Percentiles rank a stretch among this genome's conserved stretches.
phyloP scores from a whole-genome alignment of 2,888 invertebrate genomes.

The Andrena dorsata region DNA sequence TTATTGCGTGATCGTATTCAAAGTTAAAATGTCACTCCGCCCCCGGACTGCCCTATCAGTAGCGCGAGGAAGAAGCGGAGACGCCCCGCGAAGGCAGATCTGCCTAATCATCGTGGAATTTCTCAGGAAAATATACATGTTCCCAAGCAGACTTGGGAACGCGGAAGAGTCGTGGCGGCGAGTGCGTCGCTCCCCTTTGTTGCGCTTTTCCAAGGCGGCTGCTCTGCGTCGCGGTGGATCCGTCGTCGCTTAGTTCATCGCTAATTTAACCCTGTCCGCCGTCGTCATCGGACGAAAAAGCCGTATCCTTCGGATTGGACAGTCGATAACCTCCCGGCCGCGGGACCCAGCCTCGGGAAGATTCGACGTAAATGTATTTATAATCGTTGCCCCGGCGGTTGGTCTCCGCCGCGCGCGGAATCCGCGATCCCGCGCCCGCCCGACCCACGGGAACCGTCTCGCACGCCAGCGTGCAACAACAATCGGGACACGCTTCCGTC shows the following conservation, averaged over 20 bases:
- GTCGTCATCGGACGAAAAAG: conserved; percentile 58
- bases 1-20: too few species aligned
- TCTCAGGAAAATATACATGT: not conserved
- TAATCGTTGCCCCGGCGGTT: conserved; percentile 22
- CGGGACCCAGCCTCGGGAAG: conserved; percentile 20
- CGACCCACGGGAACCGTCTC: not conserved
- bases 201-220: conserved; percentile 30
- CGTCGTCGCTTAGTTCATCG: conserved; percentile 67
- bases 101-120: not conserved
- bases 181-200: conserved; percentile 43
- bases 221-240: conserved; percentile 10
- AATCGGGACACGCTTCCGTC: conserved; percentile 17
- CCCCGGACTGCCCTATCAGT: too few species aligned
- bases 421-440: not conserved
- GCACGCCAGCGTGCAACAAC: conserved; percentile 19
- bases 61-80: not conserved
- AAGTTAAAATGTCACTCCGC: too few species aligned
- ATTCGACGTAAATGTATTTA: conserved; percentile 43
- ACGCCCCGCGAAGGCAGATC: not conserved
- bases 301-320: conserved; percentile 42
- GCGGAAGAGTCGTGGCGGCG: conserved; percentile 40
- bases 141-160: conserved; percentile 4
- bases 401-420: not conserved
- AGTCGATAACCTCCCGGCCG: conserved; percentile 59
- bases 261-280: conserved; percentile 55